Percentiles rank a stretch among this genome's conserved stretches.
Conservation (phyloP, 2,888 invertebrate genomes). For the Megaustenia siamemsis region DNA sequence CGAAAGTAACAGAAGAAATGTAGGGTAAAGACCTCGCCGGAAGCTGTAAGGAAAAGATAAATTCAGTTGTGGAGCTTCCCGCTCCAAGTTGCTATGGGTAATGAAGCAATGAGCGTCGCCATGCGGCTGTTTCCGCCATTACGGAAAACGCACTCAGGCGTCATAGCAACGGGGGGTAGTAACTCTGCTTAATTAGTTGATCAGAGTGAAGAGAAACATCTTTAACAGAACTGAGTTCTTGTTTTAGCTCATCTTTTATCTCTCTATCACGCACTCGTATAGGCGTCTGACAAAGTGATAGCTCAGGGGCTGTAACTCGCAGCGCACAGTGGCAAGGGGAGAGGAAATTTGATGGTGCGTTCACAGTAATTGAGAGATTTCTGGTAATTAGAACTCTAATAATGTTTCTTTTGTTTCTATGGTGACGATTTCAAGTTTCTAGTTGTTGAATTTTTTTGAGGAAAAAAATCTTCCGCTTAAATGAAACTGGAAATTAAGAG, state of each 20-base stretch:
- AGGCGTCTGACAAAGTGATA: conserved; percentile 31
- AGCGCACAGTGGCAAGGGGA: background rate
- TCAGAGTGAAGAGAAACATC: conserved; percentile 8
- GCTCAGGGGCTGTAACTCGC: background rate
- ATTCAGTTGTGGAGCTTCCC: background rate
- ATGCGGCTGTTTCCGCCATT: conserved; percentile 43
- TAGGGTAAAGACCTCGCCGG: too few species aligned
- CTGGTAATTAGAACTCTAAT: background rate
- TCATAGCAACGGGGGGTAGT: conserved; percentile 14
- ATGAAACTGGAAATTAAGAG: too few species aligned
- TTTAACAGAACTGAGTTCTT: conserved; percentile 13
- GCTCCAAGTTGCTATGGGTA: conserved; percentile 36
- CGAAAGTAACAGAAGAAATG: too few species aligned
- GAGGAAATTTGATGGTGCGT: background rate
- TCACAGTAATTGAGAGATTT: background rate
- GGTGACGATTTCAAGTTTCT: too few species aligned
- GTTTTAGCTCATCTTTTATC: conserved; percentile 32
- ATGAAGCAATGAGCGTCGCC: conserved; percentile 40
- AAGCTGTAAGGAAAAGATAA: background rate
- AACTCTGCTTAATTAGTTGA: conserved; percentile 39
- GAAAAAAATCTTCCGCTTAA: too few species aligned
- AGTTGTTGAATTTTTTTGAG: too few species aligned
- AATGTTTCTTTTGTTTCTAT: background rate
- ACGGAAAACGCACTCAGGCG: conserved; percentile 45
- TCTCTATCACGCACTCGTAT: background rate